A percentile compares a stretch with the other conserved stretches of the same genome.
These are phyloP conservation scores for Synanthedon andrenaeformis DNA, from an alignment of 2,888 invertebrate genomes.

Conservation along the genomic window DNA sequence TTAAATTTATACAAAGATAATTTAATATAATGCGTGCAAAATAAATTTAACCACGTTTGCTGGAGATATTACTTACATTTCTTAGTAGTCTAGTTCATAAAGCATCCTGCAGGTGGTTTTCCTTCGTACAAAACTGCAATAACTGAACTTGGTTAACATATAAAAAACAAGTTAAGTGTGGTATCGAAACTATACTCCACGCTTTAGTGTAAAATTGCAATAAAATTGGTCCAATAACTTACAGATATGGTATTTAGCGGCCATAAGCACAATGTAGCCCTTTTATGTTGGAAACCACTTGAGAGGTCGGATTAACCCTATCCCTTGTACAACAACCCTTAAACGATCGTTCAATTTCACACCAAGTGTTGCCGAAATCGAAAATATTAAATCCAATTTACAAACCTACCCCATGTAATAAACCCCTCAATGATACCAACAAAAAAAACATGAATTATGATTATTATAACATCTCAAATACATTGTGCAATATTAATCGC, in stretches of 20 bases:
- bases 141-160: no score
- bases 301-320: constrained; percentile 47
- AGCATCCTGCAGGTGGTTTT: no score
- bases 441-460: constrained; percentile 60
- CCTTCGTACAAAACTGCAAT: no score
- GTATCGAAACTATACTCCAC: no score
- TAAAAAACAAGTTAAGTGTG: no score
- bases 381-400: constrained; percentile 70
- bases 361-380: constrained; percentile 59
- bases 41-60: no score
- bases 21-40: no score
- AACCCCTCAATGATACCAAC: constrained; percentile 53
- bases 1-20: no score
- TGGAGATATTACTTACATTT: no score
- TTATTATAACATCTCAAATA: constrained; percentile 56
- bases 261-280: background rate
- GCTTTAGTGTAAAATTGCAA: background rate
- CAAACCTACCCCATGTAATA: constrained; percentile 38
- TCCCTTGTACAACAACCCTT: constrained; percentile 38
- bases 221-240: background rate
- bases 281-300: constrained; percentile 25
- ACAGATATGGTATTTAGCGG: background rate
- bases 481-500: constrained; percentile 59
- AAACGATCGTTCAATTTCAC: constrained; percentile 65
- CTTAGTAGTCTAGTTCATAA: no score